phyloP scores from a whole-genome alignment of 2,888 invertebrate genomes.

The Hypselothyrea guttata region DNA sequence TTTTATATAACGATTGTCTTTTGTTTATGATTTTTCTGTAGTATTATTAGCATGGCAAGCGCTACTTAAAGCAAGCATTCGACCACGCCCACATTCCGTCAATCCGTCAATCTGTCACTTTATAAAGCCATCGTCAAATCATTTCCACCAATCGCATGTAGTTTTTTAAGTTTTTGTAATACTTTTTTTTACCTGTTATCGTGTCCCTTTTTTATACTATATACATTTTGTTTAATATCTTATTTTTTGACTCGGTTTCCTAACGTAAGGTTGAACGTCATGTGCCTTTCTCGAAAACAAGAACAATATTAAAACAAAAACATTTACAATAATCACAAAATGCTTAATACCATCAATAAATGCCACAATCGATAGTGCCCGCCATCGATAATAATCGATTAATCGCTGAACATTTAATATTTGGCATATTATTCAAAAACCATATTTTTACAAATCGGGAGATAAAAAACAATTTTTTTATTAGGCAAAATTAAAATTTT shows the following conservation, averaged over 20 bases:
- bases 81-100: slow-evolving; percentile 15
- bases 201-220: slow-evolving; percentile 5
- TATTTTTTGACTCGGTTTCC: slow-evolving; percentile 4
- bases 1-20: background rate
- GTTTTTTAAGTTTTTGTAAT: background rate
- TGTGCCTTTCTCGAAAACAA: slow-evolving; percentile 38
- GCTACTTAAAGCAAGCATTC: slow-evolving; percentile 36
- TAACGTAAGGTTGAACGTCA: slow-evolving; percentile 20
- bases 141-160: background rate
- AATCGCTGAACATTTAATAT: too few species aligned
- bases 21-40: slow-evolving; percentile 22
- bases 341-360: too few species aligned
- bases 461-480: too few species aligned
- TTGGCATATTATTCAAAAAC: too few species aligned
- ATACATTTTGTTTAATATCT: slow-evolving; percentile 5
- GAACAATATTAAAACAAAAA: too few species aligned
- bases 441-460: too few species aligned
- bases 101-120: slow-evolving; percentile 10
- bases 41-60: slow-evolving; percentile 32
- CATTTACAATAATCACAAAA: too few species aligned
- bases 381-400: too few species aligned
- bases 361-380: too few species aligned
- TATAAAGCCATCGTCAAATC: background rate
- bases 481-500: too few species aligned
- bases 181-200: too few species aligned